Base-by-base conservation (phyloP, 1,140 invertebrate species). In the Lepidurus packardi region DNA sequence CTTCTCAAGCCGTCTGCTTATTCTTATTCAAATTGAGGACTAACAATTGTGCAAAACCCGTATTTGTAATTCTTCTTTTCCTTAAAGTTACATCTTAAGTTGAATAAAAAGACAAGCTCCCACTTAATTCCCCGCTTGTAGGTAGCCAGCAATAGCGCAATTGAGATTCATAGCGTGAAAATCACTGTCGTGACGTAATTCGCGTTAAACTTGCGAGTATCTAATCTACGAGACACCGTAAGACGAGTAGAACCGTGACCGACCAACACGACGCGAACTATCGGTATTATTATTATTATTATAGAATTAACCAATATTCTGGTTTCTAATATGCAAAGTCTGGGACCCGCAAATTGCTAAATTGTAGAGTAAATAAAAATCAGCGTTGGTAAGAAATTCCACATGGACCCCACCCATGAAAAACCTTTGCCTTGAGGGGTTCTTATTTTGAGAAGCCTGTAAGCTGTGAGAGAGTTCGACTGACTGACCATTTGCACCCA, bases 401-500 rank as follows among this genome's bases (percentile, higher is more conserved):
- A 16, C 53, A 65, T 65, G 53, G 53, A 21, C 53, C 53, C 53
- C 53, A 65, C 53, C 53, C 53, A n/a, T 65, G 53, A 65, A 65
- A 65, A 13, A n/a, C 53, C 53, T 16, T 21, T 65, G 53, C 16
- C 53, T 21, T 65, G 53, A 21, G 21, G 53, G 53, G 53, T 9
- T 65, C 13, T 9, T 9, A 7, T n/a, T 65, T 65, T 65, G 53
- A 65, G 53, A 65, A 65, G 53, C 21, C 53, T 65, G 47, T 21
- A 21, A 65, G 47, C 21, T 65, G 16, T 16, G 16, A 65, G 53
- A 65, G 21, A 65, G 21, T n/a, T 65, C 16, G 53, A 65, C 53
- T 65, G 53, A 65, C 53, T 65, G 53, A 65, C 53, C 53, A 65
- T 65, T 65, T 65, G 53, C 53, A 65, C 53, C 53, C 53, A 65